Percentiles rank a stretch among this genome's conserved stretches.
These are phyloP conservation scores for Linepithema humile DNA, from an alignment of 1,140 invertebrate species.

Conservation along the genomic window DNA sequence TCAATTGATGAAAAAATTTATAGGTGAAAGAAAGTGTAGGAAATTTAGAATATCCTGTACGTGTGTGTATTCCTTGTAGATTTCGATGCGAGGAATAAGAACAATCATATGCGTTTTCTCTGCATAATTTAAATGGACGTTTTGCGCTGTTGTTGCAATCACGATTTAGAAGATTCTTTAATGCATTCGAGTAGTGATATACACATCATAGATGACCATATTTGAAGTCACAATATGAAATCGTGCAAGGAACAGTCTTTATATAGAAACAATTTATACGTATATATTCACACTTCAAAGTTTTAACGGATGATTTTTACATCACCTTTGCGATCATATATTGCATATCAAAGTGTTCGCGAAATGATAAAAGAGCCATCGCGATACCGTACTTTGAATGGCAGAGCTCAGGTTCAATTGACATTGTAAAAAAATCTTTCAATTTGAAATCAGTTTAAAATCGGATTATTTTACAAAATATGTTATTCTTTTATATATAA, in stretches of 20 bases:
- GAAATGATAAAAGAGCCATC: conserved; percentile 1
- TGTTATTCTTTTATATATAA: background rate
- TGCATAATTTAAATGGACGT: conserved; percentile 5
- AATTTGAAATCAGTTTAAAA: background rate
- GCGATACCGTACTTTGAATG: conserved; percentile 6
- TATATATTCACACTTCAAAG: conserved; percentile 36
- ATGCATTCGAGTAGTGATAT: background rate
- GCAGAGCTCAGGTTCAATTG: background rate
- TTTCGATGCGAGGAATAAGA: background rate
- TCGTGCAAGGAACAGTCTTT: conserved; percentile 40
- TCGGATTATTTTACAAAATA: background rate
- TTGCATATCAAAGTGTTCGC: background rate
- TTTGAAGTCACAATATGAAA: background rate
- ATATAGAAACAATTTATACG: conserved; percentile 44
- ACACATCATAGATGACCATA: background rate
- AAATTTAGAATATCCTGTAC: conserved; percentile 5
- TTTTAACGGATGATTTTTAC: background rate
- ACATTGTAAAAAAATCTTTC: background rate
- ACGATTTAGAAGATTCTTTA: background rate
- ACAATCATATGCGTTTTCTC: conserved; percentile 5
- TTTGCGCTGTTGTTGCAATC: background rate
- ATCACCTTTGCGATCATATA: background rate
- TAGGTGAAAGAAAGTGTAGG: background rate
- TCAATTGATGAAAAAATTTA: background rate
- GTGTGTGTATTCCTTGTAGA: conserved; percentile 6